A percentile compares a stretch with the other conserved stretches of the same genome.
Conservation (phyloP, 2,888 invertebrate species). For the Hyles lineata region DNA sequence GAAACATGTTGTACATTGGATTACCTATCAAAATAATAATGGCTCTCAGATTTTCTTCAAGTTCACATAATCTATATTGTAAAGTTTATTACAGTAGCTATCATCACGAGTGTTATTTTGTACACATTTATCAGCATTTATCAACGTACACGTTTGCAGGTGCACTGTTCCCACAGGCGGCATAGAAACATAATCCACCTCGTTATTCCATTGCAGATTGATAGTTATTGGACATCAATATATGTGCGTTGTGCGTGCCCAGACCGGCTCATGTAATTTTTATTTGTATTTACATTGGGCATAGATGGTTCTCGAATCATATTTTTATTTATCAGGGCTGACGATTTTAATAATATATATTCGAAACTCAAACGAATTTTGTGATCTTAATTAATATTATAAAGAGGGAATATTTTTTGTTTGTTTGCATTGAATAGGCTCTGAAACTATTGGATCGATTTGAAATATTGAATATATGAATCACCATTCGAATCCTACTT, state of each 20-base stretch:
- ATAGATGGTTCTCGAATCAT: too few species aligned
- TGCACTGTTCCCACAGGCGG: constrained; percentile 14
- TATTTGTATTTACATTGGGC: background rate
- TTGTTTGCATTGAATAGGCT: too few species aligned
- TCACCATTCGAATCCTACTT: too few species aligned
- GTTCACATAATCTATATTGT: background rate
- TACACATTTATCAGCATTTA: constrained; percentile 21
- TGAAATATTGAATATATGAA: too few species aligned
- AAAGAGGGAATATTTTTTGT: too few species aligned
- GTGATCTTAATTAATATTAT: too few species aligned
- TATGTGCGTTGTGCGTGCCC: background rate
- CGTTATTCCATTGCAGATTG: background rate
- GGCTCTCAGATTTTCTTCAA: background rate
- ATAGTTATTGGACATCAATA: constrained; percentile 11
- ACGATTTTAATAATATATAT: too few species aligned
- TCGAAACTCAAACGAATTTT: too few species aligned
- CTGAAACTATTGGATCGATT: too few species aligned
- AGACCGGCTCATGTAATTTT: background rate
- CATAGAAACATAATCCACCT: constrained; percentile 24
- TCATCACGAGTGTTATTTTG: background rate
- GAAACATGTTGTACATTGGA: background rate
- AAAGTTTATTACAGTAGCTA: background rate
- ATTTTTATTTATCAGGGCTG: too few species aligned
- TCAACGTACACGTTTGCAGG: constrained; percentile 17
- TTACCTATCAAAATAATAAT: background rate